Evolutionary conservation across 2,797 vertebrate species (phyloP), one percentile per base, ranked within the genome.

Genomic region (Alosa sapidissima): DNA sequence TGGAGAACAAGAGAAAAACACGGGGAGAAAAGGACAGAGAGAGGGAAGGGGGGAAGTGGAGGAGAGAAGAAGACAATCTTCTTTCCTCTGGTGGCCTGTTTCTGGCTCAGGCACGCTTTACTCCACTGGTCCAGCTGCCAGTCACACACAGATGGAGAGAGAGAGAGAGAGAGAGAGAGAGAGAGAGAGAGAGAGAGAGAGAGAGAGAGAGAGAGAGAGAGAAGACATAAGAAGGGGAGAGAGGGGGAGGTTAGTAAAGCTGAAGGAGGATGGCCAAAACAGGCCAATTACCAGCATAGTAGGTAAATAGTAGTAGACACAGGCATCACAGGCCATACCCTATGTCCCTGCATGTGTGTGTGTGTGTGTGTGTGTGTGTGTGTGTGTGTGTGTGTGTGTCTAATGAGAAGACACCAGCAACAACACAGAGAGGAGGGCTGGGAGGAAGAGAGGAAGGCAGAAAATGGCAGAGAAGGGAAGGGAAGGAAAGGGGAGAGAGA

Each of bases 301-400:
- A 94, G 93, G n/a, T n/a, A n/a, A n/a, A n/a, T n/a, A n/a, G n/a
- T n/a, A n/a, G 92, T 94, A 94, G 93, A 93, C 93, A 93, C 89
- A 89, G 91, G 86, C 91, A 92, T 90, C 91, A 88, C 89, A 19
- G 62, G 83, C 84, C 84, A 90, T 89, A 92, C 93, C 91, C 87
- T 91, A 58, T 91, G 91, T 92, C 92, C 83, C 75, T 62, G 21
- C 5, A 21, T 24, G 58, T 62, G 58, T 62, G 58, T n/a, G n/a
- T n/a, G n/a, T n/a, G n/a, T n/a, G n/a, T 24, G 58, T 62, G 58
- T 62, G 21, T 24, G 21, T 62, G 58, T 62, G 58, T n/a, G 58
- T 62, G 58, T 62, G 58, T 24, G 58, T 62, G 58, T 28, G 58
- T 24, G 58, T 62, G 58, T 62, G 58, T 62, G n/a, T 62, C 21